Evolutionary conservation across 2,888 invertebrate genomes (phyloP).

Genomic region (Scaptodrosophila latifasciaeformis): DNA sequence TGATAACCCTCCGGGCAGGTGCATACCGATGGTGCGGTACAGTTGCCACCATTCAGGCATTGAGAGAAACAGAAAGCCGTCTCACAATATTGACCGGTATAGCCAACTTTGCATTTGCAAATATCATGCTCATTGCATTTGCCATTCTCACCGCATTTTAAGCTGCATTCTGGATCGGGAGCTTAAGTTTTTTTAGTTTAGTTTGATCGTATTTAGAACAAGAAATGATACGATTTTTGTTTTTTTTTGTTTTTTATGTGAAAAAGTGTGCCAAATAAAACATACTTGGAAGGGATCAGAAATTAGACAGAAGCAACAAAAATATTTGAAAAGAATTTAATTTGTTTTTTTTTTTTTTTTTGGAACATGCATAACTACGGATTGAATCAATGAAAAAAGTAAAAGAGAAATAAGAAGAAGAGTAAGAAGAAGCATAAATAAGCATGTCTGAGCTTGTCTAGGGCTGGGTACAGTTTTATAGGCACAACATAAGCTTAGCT

Average conservation of each 20-base stretch:
- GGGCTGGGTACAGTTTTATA: too few species aligned
- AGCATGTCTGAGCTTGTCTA: too few species aligned
- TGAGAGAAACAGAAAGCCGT: slow-evolving; percentile 93
- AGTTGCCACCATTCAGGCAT: slow-evolving; percentile 94
- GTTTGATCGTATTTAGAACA: slow-evolving; percentile 30
- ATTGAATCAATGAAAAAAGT: too few species aligned
- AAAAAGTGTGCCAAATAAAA: too few species aligned
- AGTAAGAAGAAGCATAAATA: too few species aligned
- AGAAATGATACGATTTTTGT: too few species aligned
- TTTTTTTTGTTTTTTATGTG: too few species aligned
- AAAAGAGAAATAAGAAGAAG: too few species aligned
- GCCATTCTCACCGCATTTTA: slow-evolving; percentile 89
- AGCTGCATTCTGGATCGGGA: slow-evolving; percentile 92
- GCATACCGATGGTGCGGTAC: slow-evolving; percentile 91
- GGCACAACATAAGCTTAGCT: too few species aligned
- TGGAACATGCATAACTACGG: not conserved
- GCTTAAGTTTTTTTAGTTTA: slow-evolving; percentile 77
- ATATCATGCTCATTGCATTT: slow-evolving; percentile 89
- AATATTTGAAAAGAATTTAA: not conserved
- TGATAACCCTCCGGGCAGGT: slow-evolving; percentile 93
- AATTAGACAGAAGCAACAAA: too few species aligned
- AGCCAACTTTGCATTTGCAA: slow-evolving; percentile 92
- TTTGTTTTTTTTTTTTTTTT: not conserved
- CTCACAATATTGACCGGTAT: slow-evolving; percentile 92
- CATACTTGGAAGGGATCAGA: too few species aligned